Base-by-base conservation (phyloP, 2,113 vertebrate genomes). In the Macrotus californicus region DNA sequence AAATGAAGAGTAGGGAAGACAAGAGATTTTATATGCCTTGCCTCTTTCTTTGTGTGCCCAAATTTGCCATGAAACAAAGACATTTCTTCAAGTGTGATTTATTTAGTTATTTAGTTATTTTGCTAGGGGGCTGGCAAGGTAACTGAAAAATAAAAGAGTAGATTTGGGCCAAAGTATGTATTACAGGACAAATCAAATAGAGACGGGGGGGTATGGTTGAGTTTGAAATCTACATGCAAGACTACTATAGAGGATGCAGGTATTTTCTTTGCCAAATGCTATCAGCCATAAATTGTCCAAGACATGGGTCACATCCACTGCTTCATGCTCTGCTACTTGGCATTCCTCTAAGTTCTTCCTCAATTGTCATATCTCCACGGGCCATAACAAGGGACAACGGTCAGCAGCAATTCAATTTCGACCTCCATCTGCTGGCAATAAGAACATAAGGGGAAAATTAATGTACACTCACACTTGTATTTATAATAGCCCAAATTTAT, bases 391-490 rank as follows among this genome's bases (percentile, higher is more conserved):
- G 94, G 96, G 96, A 98, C 95, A 97, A 96, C 83, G 96, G 94
- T 97, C 95, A 97, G 96, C 80, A 92, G 95, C 91, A 97, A 97
- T 98, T 96, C 96, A 98, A 98, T 98, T 98, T 98, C 86, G 26
- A 95, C 97, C 97, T 98, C 97, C 97, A 97, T 98, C 97, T 97
- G 97, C 97, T 97, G 96, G 96, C 96, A 97, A 95, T 97, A 97
- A 96, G 96, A 98, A 97, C 97, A 98, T 96, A 97, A 97, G 97
- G 95, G 96, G 84, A 39, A 95, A 96, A 97, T 98, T 97, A 98
- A 97, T 97, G 97, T 95, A 92, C 89, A 96, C 83, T 93, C 96
- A 96, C 94, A 94, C 76, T 96, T 97, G 89, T 97, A 91, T 96
- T 97, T 95, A 94, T 80, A 96, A 93, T 95, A 94, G 95, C 75